These are phyloP conservation scores for Trachemys scripta DNA, from an alignment of 2,113 vertebrate genomes.

Conservation along the genomic window DNA sequence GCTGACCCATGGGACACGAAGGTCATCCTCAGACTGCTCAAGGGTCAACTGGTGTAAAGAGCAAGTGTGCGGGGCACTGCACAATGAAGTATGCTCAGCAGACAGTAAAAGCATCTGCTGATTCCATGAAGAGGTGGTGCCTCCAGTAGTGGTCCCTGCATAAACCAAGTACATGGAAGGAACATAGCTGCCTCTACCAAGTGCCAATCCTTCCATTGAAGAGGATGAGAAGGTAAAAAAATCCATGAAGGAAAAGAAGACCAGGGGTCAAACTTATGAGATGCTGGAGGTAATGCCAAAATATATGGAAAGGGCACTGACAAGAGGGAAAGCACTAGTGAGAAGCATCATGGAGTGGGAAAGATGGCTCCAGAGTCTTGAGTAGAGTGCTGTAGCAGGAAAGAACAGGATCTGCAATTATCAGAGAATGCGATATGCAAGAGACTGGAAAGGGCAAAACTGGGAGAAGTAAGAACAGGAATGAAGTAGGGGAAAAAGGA, in stretches of 20 bases:
- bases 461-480: not conserved
- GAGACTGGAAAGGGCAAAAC: not conserved
- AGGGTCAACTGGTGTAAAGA: not conserved
- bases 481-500: not conserved
- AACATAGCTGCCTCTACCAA: not conserved
- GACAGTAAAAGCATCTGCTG: not conserved
- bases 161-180: not conserved
- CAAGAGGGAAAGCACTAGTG: not conserved
- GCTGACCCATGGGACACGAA: fast-evolving
- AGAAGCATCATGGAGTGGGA: not conserved
- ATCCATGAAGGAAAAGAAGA: not conserved
- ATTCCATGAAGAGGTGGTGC: not conserved
- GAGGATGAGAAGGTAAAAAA: not conserved
- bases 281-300: not conserved
- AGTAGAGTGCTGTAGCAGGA: fast-evolving
- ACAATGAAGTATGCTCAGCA: not conserved
- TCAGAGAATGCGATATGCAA: not conserved
- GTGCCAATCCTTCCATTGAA: not conserved
- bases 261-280: not conserved
- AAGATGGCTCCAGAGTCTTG: not conserved
- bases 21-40: not conserved
- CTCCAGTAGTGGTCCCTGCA: not conserved
- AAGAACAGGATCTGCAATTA: not conserved
- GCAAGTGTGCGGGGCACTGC: not conserved
- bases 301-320: not conserved